phyloP scores from a whole-genome alignment of 1,140 invertebrate species.

The Hypsibius dujardini region DNA sequence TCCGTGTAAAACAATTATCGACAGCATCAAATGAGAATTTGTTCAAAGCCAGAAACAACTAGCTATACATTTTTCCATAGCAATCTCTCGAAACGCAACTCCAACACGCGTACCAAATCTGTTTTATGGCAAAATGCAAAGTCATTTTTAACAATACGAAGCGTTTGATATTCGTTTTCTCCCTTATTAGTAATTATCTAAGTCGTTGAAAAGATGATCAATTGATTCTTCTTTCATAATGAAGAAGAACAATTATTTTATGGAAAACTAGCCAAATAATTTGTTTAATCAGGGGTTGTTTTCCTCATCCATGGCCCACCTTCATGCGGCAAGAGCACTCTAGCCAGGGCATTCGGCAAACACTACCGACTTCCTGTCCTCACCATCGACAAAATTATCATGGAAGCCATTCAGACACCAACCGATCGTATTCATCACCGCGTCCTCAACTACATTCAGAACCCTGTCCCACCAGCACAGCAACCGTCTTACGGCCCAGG shows the following conservation, averaged over 20 bases:
- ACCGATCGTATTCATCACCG: background rate
- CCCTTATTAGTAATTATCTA: background rate
- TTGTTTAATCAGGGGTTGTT: too few relatives aligned
- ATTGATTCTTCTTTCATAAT: background rate
- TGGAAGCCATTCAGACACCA: background rate
- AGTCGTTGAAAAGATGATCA: background rate
- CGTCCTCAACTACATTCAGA: background rate
- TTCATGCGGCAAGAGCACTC: conserved; percentile 5
- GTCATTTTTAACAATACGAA: too few relatives aligned
- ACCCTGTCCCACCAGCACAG: background rate
- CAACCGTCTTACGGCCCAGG: too few relatives aligned
- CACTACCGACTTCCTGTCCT: background rate
- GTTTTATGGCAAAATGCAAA: too few relatives aligned
- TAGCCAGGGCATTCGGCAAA: background rate
- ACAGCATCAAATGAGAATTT: too few relatives aligned
- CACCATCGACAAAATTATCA: background rate
- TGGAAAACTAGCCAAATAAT: too few relatives aligned
- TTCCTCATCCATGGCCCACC: conserved; percentile 8
- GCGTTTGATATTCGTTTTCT: too few relatives aligned
- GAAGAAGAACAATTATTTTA: background rate
- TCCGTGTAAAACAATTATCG: too few relatives aligned
- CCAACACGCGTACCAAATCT: too few relatives aligned
- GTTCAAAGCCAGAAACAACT: too few relatives aligned
- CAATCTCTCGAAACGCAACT: too few relatives aligned
- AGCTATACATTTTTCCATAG: too few relatives aligned